Evolutionary conservation across 2,113 vertebrate genomes (phyloP).

Genomic region (Centrocercus urophasianus): DNA sequence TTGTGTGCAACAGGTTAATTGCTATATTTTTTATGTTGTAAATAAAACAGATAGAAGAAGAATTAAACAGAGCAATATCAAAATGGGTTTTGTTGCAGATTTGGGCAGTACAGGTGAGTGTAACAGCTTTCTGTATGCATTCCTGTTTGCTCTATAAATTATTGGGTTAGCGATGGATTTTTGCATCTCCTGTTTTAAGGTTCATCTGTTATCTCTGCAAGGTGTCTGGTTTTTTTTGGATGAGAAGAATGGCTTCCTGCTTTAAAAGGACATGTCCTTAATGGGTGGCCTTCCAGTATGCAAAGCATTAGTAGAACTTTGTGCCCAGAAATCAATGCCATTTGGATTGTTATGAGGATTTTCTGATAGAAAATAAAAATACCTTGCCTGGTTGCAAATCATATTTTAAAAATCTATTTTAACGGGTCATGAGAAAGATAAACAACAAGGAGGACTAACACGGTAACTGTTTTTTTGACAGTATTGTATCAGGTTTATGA

Average conservation of each 20-base stretch:
- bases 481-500: not conserved
- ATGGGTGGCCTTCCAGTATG: not conserved
- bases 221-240: not conserved
- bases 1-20: not conserved
- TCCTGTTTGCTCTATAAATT: conserved; percentile 40
- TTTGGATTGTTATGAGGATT: conserved; percentile 4
- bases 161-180: not conserved
- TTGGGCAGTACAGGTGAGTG: not conserved
- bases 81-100: not conserved
- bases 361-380: conserved; percentile 5
- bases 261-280: conserved; percentile 25
- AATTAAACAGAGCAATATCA: not conserved
- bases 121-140: not conserved
- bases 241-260: not conserved
- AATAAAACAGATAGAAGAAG: conserved; percentile 11
- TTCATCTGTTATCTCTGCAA: conserved; percentile 44
- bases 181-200: not conserved
- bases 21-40: not conserved
- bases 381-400: not conserved
- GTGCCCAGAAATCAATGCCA: not conserved
- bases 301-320: not conserved
- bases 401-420: not conserved
- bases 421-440: not conserved
- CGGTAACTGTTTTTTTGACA: not conserved
- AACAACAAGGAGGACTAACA: not conserved